Base-by-base conservation (phyloP, 2,113 vertebrate species). In the Aphelocoma coerulescens region DNA sequence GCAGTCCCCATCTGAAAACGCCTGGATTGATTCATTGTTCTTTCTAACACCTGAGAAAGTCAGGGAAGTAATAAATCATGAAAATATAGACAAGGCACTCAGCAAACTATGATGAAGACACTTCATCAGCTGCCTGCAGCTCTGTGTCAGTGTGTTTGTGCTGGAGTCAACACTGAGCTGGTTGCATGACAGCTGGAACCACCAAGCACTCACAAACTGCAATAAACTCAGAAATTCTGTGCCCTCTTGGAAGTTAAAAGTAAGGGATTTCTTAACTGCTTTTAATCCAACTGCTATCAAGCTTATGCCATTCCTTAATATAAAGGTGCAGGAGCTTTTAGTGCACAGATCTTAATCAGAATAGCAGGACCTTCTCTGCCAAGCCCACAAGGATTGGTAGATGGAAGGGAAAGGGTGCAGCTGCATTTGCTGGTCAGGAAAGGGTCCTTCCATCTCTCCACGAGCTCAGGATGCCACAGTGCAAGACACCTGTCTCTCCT, bases 31-130 rank as follows among this genome's bases (percentile, higher is more conserved):
- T 95, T 94, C 89, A 68, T 83, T 91, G 81, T 39, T 96, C 82
- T 83, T 91, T 69, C 80, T 61, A 88, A 82, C 66, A 82, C 49
- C 57, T 69, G 62, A 61, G 87, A 65, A 91, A 95, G 67, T 78
- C 49, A 33, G 72, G 74, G 49, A 96, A 93, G 87, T 79, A 82
- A 96, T 95, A 95, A 93, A 94, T 97, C 88, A 94, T 43, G 66
- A 88, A 89, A 89, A 89, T 57, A 72, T 30, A 89, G 87, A 91
- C 91, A 93, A 62, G 52, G 55, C 55, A 59, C 67, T 94, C 87
- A 68, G 52, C 81, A 88, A 85, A 89, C 69, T 82, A 14, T 72
- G 90, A 89, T 89, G 88, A 95, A 85, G 77, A 89, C 46, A 33
- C 77, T 96, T 65, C 77, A 58, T 79, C 89, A 93, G n/a, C 58